phyloP scores from a whole-genome alignment of 2,888 invertebrate species.

The Plagodis pulveraria region DNA sequence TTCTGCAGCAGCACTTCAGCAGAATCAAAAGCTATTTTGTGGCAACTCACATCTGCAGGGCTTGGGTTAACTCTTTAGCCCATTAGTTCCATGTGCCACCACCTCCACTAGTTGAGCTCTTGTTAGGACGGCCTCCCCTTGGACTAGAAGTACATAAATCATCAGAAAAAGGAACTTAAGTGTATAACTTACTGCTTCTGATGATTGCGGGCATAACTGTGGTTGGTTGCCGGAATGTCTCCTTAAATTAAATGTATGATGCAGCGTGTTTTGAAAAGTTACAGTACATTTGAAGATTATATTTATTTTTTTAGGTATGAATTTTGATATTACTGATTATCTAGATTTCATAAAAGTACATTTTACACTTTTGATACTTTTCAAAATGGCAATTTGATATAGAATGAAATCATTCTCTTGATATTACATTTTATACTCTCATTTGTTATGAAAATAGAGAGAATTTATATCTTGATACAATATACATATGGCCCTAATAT shows the following conservation, averaged over 20 bases:
- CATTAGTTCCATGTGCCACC: conserved; percentile 16
- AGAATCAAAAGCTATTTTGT: conserved; percentile 1
- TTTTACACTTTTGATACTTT: no score
- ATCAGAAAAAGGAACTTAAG: background rate
- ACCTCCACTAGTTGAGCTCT: conserved; percentile 9
- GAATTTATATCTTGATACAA: no score
- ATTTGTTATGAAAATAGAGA: no score
- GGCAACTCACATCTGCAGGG: conserved; percentile 10
- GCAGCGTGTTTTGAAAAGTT: background rate
- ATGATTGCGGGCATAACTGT: background rate
- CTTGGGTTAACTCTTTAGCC: background rate
- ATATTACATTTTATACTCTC: no score
- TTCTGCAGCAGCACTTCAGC: background rate
- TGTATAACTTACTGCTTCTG: background rate
- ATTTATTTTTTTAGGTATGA: background rate
- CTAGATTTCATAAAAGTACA: no score
- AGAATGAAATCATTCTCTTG: no score
- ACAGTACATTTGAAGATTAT: background rate
- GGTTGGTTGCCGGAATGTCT: background rate
- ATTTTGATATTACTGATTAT: background rate
- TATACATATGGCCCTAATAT: no score
- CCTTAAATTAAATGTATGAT: background rate
- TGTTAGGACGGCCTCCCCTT: conserved; percentile 18
- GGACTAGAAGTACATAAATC: conserved; percentile 11
- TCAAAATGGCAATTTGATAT: no score